These are phyloP conservation scores for Cyclophora albipunctata DNA, from an alignment of 2,888 invertebrate species.

Conservation along the genomic window DNA sequence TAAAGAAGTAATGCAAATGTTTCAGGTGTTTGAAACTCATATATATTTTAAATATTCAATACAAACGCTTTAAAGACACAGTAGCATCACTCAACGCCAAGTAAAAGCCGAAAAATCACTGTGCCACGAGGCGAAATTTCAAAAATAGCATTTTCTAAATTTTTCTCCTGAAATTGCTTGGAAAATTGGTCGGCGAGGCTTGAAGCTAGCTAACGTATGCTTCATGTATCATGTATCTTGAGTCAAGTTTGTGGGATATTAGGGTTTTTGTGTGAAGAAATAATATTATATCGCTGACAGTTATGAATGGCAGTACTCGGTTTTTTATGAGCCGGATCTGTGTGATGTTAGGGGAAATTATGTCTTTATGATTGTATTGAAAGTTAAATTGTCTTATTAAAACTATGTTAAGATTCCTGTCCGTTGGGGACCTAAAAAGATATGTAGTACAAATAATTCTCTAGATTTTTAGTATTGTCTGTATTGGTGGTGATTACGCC, in stretches of 20 bases:
- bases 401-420: no score
- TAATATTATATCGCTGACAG: constrained; percentile 3
- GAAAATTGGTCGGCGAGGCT: constrained; percentile 33
- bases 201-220: constrained; percentile 26
- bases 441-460: no score
- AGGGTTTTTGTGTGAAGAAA: constrained; percentile 13
- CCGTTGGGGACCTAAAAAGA: no score
- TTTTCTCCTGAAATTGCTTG: constrained; percentile 34
- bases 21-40: no score
- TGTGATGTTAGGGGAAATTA: no score
- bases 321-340: constrained; percentile 2
- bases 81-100: constrained; percentile 16
- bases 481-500: no score
- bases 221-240: constrained; percentile 25
- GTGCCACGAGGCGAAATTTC: constrained; percentile 20
- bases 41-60: no score
- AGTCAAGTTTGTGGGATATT: constrained; percentile 23
- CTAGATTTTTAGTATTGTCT: no score
- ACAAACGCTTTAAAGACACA: constrained; percentile 2
- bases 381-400: no score
- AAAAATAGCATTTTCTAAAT: constrained; percentile 33
- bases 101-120: constrained; percentile 24
- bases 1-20: no score
- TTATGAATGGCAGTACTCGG: constrained; percentile 4
- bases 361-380: no score